A percentile compares a stretch with the other conserved stretches of the same genome.
These are phyloP conservation scores for Eudasyphora cyanicolor DNA, from an alignment of 2,888 invertebrate species.

Conservation along the genomic window DNA sequence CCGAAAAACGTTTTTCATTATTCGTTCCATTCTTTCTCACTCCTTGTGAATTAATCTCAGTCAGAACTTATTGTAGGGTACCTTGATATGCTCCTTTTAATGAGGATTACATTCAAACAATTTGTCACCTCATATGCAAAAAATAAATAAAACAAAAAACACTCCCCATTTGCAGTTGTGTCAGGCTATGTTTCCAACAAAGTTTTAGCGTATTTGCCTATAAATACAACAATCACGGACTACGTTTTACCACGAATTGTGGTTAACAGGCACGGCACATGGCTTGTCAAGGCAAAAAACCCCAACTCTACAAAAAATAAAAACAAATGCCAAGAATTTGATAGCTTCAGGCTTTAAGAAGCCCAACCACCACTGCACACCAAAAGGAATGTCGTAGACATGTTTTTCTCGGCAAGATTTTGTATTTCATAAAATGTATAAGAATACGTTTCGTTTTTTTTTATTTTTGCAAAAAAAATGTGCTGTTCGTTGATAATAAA, in stretches of 20 bases:
- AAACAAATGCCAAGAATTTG: slow-evolving; percentile 8
- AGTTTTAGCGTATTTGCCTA: neutral
- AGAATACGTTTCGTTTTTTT: neutral
- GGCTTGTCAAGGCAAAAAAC: too few relatives aligned
- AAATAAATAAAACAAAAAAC: neutral
- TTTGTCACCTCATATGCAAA: slow-evolving; percentile 6
- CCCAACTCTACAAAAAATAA: neutral
- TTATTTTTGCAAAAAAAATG: neutral
- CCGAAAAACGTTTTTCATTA: too few relatives aligned
- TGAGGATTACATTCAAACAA: too few relatives aligned
- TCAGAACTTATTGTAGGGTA: too few relatives aligned
- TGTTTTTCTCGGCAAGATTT: slow-evolving; percentile 2
- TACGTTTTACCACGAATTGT: neutral
- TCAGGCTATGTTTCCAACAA: neutral
- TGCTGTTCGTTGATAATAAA: slow-evolving; percentile 26
- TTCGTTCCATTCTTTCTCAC: too few relatives aligned
- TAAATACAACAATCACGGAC: neutral
- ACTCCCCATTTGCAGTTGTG: neutral
- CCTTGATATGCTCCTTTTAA: too few relatives aligned
- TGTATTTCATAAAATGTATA: neutral
- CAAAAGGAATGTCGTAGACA: neutral
- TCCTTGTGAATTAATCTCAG: too few relatives aligned
- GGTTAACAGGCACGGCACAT: neutral
- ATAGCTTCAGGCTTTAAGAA: neutral
- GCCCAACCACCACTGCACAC: neutral